Evolutionary conservation across 2,113 vertebrate species (phyloP).

Genomic region (Lophotis ruficrista): DNA sequence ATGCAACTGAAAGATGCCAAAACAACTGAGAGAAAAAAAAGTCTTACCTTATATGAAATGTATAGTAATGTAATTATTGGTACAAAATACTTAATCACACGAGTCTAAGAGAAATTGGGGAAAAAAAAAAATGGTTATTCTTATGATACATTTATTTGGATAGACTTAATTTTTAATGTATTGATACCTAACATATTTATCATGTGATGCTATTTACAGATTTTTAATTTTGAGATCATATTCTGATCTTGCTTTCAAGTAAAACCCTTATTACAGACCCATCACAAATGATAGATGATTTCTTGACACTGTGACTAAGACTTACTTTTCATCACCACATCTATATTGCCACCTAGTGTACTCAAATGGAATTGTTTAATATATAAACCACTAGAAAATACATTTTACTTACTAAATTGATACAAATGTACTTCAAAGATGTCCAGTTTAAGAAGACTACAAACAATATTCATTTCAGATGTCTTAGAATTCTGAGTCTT

Average conservation of each 20-base stretch:
- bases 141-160: background rate
- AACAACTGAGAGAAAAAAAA: background rate
- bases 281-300: background rate
- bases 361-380: slow-evolving; percentile 8
- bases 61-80: slow-evolving; percentile 81
- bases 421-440: background rate
- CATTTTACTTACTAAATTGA: background rate
- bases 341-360: slow-evolving; percentile 85
- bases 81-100: slow-evolving; percentile 80
- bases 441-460: background rate
- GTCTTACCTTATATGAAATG: slow-evolving; percentile 90
- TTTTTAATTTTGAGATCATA: background rate
- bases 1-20: background rate
- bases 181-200: background rate
- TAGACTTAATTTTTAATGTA: background rate
- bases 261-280: background rate
- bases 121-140: slow-evolving; percentile 45
- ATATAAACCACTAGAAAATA: background rate
- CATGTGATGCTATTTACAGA: background rate
- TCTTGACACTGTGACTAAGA: background rate
- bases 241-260: background rate
- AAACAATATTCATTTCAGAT: background rate
- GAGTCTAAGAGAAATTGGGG: slow-evolving; percentile 75
- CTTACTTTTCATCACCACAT: slow-evolving; percentile 44
- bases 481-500: background rate